Evolutionary conservation across 2,888 invertebrate species (phyloP), one percentile per base, ranked within the genome.

Genomic region (Eupithecia subumbrata): DNA sequence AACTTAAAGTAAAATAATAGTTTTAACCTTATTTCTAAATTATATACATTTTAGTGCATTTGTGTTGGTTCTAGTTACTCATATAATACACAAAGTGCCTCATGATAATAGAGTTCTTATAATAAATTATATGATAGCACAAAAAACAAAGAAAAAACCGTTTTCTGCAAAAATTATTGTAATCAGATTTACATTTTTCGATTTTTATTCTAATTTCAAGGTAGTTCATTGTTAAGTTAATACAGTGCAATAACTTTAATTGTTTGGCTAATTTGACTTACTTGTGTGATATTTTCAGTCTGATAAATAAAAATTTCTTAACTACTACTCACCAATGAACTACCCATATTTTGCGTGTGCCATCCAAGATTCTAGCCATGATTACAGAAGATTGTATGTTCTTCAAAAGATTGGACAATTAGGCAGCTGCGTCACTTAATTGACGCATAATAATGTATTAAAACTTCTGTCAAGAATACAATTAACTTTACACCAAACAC

Each of bases 1-100:
- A 79, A 79, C 79, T 76, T 76, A 48, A 76, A 77, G 77, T 82
- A 82, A 80, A 82, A 87, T 86, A 85, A 87, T 84, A 80, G 69
- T 79, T 82, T 45, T 76, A 56, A 78, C 40, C 81, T 80, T 82
- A 82, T 71, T 2, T 37, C 75, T 79, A 79, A 76, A 71, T 75
- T 79, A 79, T 79, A 71, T 82, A 78, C 79, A 79, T 76, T 77
- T 63, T 56, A 71, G 78, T 75, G 80, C 77, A 78, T 78, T 79
- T 76, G 72, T 73, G 75, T 77, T 78, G 77, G 77, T 73, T 77
- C 22, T 52, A 63, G n/a, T 37, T 73, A 40, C 48, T 64, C 63
- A 18, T 22, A 64, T 34, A 37, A 22, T 43, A 67, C 37, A 37
- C 40, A 43, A 18, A 66, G 37, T 66, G 52, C 56, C 37, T 14